Conservation (phyloP, 2,888 invertebrate species). For the Lithophane ornitopus region DNA sequence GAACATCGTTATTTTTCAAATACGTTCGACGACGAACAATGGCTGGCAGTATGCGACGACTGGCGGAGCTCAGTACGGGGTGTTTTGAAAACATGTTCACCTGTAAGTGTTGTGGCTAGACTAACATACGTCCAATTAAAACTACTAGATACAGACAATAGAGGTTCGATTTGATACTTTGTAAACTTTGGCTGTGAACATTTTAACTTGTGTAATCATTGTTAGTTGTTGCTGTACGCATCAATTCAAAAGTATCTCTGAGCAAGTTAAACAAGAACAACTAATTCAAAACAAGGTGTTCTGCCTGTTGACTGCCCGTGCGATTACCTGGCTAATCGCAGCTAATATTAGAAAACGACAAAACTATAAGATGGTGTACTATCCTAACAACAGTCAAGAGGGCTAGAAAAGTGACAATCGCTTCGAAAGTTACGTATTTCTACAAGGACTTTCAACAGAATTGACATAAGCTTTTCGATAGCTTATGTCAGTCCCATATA, state of each 20-base stretch:
- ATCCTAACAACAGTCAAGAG: background rate
- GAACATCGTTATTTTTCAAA: conserved; percentile 66
- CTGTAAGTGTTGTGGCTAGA: conserved; percentile 69
- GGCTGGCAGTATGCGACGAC: conserved; percentile 59
- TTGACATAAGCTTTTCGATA: no score
- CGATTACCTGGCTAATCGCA: background rate
- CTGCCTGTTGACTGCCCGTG: no score
- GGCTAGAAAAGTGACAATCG: no score
- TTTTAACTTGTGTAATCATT: conserved; percentile 37
- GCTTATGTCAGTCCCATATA: no score
- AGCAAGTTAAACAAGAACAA: conserved; percentile 28
- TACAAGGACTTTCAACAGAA: no score
- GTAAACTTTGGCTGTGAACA: conserved; percentile 64
- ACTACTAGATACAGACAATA: conserved; percentile 66
- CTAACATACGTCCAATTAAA: conserved; percentile 61
- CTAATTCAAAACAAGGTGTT: background rate
- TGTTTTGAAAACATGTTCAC: conserved; percentile 72
- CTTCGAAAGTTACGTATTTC: no score
- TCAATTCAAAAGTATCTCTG: background rate
- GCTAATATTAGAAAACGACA: background rate
- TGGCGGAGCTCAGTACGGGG: conserved; percentile 45
- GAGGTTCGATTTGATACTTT: conserved; percentile 61
- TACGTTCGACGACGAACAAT: conserved; percentile 71
- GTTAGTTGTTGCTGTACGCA: conserved; percentile 20
- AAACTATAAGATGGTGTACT: background rate